phyloP scores from a whole-genome alignment of 2,888 invertebrate species.

The Euplagia quadripunctaria region DNA sequence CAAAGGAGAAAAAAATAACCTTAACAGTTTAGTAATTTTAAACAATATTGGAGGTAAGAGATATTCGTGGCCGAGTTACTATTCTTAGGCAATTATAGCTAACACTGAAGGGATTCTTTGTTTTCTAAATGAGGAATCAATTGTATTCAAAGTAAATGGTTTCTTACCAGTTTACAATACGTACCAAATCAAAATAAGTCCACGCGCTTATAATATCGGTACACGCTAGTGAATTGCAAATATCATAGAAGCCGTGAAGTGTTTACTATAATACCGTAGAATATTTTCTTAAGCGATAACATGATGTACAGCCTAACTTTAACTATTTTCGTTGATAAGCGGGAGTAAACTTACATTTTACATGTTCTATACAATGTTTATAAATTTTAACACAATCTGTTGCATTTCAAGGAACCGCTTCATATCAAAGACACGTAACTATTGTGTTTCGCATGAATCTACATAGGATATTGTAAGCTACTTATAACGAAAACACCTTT shows the following conservation, averaged over 20 bases:
- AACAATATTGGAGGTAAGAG: neutral
- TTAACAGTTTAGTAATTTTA: neutral
- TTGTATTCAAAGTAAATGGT: too few species aligned
- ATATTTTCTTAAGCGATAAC: slow-evolving; percentile 30
- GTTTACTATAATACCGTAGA: slow-evolving; percentile 26
- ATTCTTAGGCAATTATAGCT: too few species aligned
- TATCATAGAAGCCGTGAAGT: slow-evolving; percentile 5
- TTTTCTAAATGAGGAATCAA: neutral
- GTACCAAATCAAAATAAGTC: neutral
- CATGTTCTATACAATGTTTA: slow-evolving; percentile 7
- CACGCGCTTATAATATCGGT: neutral
- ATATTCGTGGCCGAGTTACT: neutral
- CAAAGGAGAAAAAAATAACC: neutral
- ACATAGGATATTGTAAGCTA: neutral
- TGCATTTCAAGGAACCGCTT: too few species aligned
- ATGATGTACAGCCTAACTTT: slow-evolving; percentile 32
- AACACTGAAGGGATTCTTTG: neutral
- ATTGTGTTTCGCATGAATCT: neutral
- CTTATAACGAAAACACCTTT: neutral
- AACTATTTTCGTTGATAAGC: slow-evolving; percentile 44
- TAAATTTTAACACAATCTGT: neutral
- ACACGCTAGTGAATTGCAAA: neutral
- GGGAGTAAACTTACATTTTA: slow-evolving; percentile 25
- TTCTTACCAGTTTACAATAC: too few species aligned
- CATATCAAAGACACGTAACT: too few species aligned